These are phyloP conservation scores for Nesospiza acunhae DNA, from an alignment of 2,113 vertebrate species.

Conservation along the genomic window DNA sequence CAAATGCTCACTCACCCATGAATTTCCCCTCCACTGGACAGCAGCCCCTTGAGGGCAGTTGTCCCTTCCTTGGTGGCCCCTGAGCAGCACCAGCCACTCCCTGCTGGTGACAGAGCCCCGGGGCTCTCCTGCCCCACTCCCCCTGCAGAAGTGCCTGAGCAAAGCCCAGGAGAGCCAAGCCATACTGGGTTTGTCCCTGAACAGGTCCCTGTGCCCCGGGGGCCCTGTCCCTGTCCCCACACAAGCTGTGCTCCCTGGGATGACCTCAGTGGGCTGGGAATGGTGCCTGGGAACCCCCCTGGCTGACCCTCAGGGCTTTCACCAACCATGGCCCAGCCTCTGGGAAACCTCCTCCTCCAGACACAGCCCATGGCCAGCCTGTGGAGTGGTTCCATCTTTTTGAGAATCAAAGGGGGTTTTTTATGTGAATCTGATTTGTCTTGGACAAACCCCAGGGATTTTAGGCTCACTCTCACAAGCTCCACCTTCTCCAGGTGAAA, in stretches of 20 bases:
- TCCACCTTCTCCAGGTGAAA: neutral
- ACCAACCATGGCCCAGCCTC: accelerated
- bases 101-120: neutral
- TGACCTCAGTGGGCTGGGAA: accelerated
- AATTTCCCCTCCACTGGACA: neutral
- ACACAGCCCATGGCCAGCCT: neutral
- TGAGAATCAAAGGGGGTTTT: neutral
- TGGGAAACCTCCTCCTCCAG: neutral
- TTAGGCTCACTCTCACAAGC: neutral
- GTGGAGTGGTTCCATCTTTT: neutral
- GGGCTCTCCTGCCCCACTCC: neutral
- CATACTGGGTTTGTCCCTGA: neutral
- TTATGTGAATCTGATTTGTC: neutral
- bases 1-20: slow-evolving; percentile 7
- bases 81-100: neutral
- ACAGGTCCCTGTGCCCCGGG: neutral
- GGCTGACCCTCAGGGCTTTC: neutral
- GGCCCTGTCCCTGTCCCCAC: neutral
- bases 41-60: neutral
- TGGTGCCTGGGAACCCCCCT: accelerated
- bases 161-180: neutral
- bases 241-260: neutral
- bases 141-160: slow-evolving; percentile 21
- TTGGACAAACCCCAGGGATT: neutral
- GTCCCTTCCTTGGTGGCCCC: neutral